Conservation (phyloP, 2,797 vertebrate genomes). For the Luscinia luscinia region DNA sequence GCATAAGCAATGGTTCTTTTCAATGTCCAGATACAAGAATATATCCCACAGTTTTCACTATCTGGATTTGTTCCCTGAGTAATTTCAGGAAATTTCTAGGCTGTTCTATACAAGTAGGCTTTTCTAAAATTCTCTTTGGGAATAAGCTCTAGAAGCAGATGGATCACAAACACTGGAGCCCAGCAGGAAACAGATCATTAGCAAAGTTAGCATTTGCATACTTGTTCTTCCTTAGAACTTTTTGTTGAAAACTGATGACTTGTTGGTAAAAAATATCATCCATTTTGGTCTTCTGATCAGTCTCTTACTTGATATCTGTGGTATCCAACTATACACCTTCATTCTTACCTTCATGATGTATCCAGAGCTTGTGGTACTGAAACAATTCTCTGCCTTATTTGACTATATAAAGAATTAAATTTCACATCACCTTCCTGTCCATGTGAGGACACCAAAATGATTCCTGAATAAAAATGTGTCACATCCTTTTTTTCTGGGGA, state of each 20-base stretch:
- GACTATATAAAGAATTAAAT: not conserved
- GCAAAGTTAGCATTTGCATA: not conserved
- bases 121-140: constrained; percentile 5
- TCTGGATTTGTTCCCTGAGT: constrained; percentile 40
- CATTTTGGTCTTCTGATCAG: not conserved
- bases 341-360: not conserved
- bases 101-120: not conserved
- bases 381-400: not conserved
- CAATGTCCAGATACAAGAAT: not conserved
- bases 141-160: constrained; percentile 27
- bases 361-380: not conserved
- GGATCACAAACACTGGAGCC: not conserved
- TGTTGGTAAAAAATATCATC: not conserved
- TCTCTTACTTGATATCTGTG: not conserved
- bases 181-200: constrained; percentile 10
- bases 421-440: not conserved
- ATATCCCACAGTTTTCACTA: not conserved
- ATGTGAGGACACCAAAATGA: not conserved
- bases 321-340: not conserved
- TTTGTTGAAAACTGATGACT: not conserved
- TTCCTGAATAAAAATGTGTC: not conserved
- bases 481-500: not conserved
- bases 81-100: constrained; percentile 31
- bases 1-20: not conserved
- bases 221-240: not conserved